Percentiles rank a stretch among this genome's conserved stretches.
Conservation (phyloP, 2,888 invertebrate species). For the Kryphioiulus occultus region DNA sequence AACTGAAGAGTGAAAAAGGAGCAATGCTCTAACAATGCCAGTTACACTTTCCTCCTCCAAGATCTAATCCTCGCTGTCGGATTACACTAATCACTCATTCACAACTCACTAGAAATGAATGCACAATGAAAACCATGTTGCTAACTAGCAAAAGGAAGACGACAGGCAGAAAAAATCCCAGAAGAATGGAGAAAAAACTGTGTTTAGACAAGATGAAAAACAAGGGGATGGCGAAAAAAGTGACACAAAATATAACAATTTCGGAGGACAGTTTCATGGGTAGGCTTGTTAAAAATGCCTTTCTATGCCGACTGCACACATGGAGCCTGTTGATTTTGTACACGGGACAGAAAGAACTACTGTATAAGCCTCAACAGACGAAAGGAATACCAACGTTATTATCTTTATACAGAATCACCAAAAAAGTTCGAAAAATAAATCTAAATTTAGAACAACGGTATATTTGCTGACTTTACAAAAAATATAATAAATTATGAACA, state of each 20-base stretch:
- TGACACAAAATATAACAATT: slow-evolving; percentile 7
- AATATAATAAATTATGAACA: too few relatives aligned
- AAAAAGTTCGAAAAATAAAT: too few relatives aligned
- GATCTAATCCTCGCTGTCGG: slow-evolving; percentile 39
- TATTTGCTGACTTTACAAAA: too few relatives aligned
- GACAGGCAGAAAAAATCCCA: background rate
- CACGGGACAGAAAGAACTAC: too few relatives aligned
- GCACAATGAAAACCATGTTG: slow-evolving; percentile 35
- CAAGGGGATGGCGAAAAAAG: slow-evolving; percentile 17
- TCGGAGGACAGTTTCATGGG: slow-evolving; percentile 11
- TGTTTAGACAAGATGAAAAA: slow-evolving; percentile 15
- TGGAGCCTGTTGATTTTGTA: background rate
- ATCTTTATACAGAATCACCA: too few relatives aligned
- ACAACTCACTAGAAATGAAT: slow-evolving; percentile 28
- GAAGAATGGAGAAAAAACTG: background rate
- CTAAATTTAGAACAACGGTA: too few relatives aligned
- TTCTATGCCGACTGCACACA: background rate
- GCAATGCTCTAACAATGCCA: background rate
- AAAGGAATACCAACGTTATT: too few relatives aligned
- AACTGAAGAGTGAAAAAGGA: background rate
- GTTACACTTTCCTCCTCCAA: slow-evolving; percentile 30
- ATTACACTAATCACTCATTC: slow-evolving; percentile 40
- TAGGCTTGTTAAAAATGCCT: slow-evolving; percentile 18
- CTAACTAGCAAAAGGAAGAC: slow-evolving; percentile 37
- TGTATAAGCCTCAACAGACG: too few relatives aligned